These are phyloP conservation scores for Catalaphyllia jardinei DNA, from an alignment of 64 coral and sea anemone genomes.

Conservation along the genomic window DNA sequence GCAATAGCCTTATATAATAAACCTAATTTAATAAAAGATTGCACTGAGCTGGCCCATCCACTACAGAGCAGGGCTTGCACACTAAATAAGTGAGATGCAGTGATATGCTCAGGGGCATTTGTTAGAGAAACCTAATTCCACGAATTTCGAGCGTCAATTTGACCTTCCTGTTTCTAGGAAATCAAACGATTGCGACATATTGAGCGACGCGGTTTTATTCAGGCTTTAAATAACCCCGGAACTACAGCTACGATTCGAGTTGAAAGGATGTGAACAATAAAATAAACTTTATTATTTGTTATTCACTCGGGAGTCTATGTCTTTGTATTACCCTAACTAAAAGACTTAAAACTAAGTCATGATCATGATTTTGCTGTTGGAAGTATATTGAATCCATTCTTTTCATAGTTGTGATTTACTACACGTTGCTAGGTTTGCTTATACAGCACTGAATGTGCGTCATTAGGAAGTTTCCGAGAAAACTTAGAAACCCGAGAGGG, in stretches of 20 bases:
- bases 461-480: conserved; percentile 3
- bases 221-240: background rate
- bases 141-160: background rate
- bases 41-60: too few relatives aligned
- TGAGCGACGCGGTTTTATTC: background rate
- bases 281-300: background rate
- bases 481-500: conserved; percentile 2
- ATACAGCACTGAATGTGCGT: background rate
- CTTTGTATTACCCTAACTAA: too few relatives aligned
- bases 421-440: background rate
- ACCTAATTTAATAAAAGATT: too few relatives aligned
- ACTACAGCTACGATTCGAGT: too few relatives aligned
- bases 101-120: background rate
- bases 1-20: too few relatives aligned
- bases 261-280: background rate
- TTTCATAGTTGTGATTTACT: background rate
- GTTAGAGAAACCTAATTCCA: background rate
- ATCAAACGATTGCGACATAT: background rate
- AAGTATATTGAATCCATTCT: background rate
- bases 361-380: too few relatives aligned
- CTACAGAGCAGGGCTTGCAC: background rate
- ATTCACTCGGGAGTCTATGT: too few relatives aligned
- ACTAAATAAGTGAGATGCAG: background rate
- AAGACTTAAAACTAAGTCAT: too few relatives aligned
- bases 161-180: conserved; percentile 22